Evolutionary conservation across 2,888 invertebrate species (phyloP).

Genomic region (Ethmia dodecea): DNA sequence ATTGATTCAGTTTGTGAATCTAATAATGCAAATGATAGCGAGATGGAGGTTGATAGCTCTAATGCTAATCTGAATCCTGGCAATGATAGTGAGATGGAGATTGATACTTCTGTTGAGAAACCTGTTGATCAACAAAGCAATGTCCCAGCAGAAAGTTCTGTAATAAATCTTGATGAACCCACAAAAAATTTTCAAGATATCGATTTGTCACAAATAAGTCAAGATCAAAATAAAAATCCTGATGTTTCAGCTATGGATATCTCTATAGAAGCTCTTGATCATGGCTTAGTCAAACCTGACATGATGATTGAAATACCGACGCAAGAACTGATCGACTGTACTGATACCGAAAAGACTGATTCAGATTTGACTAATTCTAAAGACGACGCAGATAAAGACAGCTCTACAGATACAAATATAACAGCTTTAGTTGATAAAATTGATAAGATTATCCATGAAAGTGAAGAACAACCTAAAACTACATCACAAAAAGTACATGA

Average conservation of each 20-base stretch:
- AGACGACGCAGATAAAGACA: too few species aligned
- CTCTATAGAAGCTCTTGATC: conserved; percentile 20
- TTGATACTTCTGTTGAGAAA: neutral
- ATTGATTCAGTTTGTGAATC: too few species aligned
- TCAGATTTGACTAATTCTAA: too few species aligned
- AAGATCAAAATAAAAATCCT: neutral
- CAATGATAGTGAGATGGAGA: neutral
- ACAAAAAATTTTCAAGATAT: too few species aligned
- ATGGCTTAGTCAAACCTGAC: conserved; percentile 49
- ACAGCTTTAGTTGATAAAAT: too few species aligned
- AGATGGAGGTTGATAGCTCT: conserved; percentile 1
- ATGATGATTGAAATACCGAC: conserved; percentile 61
- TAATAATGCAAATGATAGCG: too few species aligned
- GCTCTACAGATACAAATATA: too few species aligned
- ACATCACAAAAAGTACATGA: too few species aligned
- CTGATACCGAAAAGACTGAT: too few species aligned
- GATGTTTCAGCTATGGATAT: neutral
- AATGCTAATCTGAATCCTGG: neutral
- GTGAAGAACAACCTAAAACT: too few species aligned
- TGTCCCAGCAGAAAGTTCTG: neutral
- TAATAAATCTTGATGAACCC: neutral
- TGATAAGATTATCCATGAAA: too few species aligned
- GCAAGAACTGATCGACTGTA: conserved; percentile 44
- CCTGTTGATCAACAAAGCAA: neutral
- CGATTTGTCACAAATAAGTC: neutral